Evolutionary conservation across 2,113 vertebrate genomes (phyloP).

Genomic region (Ammospiza caudacuta): DNA sequence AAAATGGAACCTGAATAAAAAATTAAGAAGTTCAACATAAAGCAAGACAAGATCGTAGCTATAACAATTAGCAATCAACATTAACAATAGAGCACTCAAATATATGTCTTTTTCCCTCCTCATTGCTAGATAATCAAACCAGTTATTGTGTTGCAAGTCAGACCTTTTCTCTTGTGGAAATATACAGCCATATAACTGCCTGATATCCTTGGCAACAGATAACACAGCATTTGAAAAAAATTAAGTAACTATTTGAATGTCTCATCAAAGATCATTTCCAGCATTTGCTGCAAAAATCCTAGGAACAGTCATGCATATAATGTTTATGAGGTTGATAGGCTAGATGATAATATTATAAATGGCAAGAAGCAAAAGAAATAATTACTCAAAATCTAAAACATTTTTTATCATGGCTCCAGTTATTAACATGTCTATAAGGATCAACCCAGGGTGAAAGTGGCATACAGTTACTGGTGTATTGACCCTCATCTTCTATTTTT

Average conservation of each 20-base stretch:
- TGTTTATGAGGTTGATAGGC: not conserved
- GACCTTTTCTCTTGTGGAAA: slow-evolving; percentile 39
- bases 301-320: not conserved
- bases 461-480: not conserved
- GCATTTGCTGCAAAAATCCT: not conserved
- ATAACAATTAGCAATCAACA: slow-evolving; percentile 67
- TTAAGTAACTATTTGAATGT: slow-evolving; percentile 39
- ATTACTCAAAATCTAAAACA: not conserved
- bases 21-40: slow-evolving; percentile 67
- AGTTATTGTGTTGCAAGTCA: slow-evolving; percentile 57
- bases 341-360: not conserved
- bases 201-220: slow-evolving; percentile 55
- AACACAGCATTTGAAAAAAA: slow-evolving; percentile 31
- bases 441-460: not conserved
- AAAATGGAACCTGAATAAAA: slow-evolving; percentile 91
- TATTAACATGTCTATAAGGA: not conserved
- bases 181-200: slow-evolving; percentile 23
- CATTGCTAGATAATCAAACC: slow-evolving; percentile 52
- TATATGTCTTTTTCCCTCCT: not conserved
- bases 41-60: slow-evolving; percentile 43
- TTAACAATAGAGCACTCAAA: slow-evolving; percentile 59
- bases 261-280: slow-evolving; percentile 42
- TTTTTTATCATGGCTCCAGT: not conserved
- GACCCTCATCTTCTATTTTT: not conserved
- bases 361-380: not conserved